phyloP scores from a whole-genome alignment of 2,113 vertebrate species.

The Brachyistius frenatus region DNA sequence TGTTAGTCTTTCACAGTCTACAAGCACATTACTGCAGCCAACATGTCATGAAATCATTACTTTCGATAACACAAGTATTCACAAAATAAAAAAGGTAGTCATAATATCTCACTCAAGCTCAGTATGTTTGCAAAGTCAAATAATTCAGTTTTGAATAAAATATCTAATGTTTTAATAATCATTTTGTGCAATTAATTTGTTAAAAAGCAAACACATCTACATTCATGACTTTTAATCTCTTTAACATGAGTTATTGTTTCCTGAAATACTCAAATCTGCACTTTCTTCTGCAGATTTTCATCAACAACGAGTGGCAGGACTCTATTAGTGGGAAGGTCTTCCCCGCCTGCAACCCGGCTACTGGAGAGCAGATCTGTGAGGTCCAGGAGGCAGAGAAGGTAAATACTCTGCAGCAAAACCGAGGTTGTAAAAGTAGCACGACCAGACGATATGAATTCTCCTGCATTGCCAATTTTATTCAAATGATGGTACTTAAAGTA shows the following conservation, averaged over 20 bases:
- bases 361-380: conserved; percentile 96
- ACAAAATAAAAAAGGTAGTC: conserved; percentile 3
- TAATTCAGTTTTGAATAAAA: too few species aligned
- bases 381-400: conserved; percentile 99
- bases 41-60: conserved; percentile 42
- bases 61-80: conserved; percentile 35
- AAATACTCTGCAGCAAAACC: conserved; percentile 37
- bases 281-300: conserved; percentile 90
- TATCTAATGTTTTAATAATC: too few species aligned
- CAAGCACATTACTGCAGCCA: conserved; percentile 28
- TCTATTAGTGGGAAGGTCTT: conserved; percentile 94
- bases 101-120: neutral
- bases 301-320: conserved; percentile 99
- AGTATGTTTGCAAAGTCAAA: conserved; percentile 5
- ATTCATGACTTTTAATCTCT: neutral
- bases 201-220: too few species aligned
- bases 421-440: too few species aligned
- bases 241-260: neutral
- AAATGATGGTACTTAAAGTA: too few species aligned
- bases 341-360: conserved; percentile 92
- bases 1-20: conserved; percentile 52
- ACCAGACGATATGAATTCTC: too few species aligned
- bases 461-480: too few species aligned
- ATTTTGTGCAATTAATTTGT: too few species aligned
- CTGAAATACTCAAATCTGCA: conserved; percentile 13